Conservation (phyloP, 2,113 vertebrate species). For the Sinocyclocheilus rhinocerous region DNA sequence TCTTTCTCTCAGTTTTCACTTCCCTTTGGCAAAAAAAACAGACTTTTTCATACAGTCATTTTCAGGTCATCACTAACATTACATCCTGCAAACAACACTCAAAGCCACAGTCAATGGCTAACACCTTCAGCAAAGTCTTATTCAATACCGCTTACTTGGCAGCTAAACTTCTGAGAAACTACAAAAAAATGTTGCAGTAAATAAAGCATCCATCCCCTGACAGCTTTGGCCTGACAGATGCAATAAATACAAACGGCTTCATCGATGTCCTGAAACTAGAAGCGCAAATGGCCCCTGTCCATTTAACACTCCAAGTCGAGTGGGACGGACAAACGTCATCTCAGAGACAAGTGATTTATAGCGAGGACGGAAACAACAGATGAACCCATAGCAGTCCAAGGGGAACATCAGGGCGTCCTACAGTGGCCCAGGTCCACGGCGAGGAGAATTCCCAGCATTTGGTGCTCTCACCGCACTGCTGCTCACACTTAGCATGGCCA, state of each 20-base stretch:
- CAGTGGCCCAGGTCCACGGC: not conserved
- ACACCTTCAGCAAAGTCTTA: not conserved
- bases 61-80: not conserved
- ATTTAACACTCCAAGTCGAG: constrained; percentile 42
- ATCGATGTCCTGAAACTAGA: not conserved
- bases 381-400: not conserved
- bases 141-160: not conserved
- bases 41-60: constrained; percentile 19
- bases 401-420: not conserved
- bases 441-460: constrained; percentile 19
- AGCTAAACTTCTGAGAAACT: constrained; percentile 8
- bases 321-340: constrained; percentile 5
- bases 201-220: constrained; percentile 8
- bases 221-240: not conserved
- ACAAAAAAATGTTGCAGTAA: not conserved
- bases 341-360: constrained; percentile 39
- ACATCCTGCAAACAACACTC: not conserved
- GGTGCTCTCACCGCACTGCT: constrained; percentile 11
- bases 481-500: constrained; percentile 19
- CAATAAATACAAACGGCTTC: not conserved
- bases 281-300: not conserved
- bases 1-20: constrained; percentile 24
- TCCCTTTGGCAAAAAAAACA: not conserved
- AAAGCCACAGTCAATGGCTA: constrained; percentile 26
- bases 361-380: constrained; percentile 13